Base-by-base conservation (phyloP, 2,888 invertebrate genomes). In the Eupithecia exiguata region DNA sequence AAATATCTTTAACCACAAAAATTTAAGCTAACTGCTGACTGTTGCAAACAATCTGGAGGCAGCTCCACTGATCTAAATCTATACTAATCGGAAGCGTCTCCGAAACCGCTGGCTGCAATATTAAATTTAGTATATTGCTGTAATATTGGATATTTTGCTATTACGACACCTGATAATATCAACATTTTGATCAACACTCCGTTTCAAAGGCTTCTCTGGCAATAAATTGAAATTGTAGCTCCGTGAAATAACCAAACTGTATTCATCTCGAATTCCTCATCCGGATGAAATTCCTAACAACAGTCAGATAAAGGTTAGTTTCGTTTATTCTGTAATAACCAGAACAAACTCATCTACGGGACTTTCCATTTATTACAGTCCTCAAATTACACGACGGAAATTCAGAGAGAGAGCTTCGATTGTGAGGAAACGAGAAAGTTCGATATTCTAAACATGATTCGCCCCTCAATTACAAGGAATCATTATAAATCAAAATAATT, bases 351-450 rank as follows among this genome's bases (percentile, higher is more conserved):
- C 58, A 58, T 58, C 49, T 21, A 65, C 16, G 25, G 49, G 49
- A 63, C 53, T 74, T 68, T 58, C 36, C 67, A 49, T 63, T 68
- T 70, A 70, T 74, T 71, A 66, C 18, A 53, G 35, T 65, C 70
- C 35, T 72, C 69, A 71, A 71, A 67, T 74, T 74, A 66, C 62
- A 70, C 69, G 70, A 73, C 72, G 77, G 74, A 78, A 78, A 76
- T 78, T 74, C 71, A 69, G 78, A 77, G 71, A 62, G 76, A 69
- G 76, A 74, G 70, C 67, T 75, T 75, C 74, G 74, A 80, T 78
- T 76, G 71, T 58, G 68, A 43, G 76, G 77, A 77, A 81, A 81
- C 79, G 74, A 76, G 75, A 80, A 71, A 72, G 71, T 79, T 79
- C 76, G 74, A 77, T 76, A 81, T 80, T 81, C 79, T 69, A 72